Conservation (phyloP, 35 echinoderm and acorn worm genomes). For the Amphiura filiformis region DNA sequence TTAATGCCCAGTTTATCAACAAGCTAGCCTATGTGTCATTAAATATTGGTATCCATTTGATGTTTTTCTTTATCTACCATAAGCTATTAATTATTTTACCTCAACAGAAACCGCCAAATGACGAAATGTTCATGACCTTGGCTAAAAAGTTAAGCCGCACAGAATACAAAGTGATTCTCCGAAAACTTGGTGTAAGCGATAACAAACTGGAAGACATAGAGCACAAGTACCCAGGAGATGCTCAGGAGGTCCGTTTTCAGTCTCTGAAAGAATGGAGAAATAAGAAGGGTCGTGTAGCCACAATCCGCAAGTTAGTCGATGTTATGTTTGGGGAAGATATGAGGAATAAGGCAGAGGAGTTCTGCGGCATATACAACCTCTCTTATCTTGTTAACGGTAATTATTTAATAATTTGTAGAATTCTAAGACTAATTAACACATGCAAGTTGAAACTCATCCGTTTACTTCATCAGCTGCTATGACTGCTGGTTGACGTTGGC, state of each 20-base stretch:
- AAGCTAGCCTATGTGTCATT: too few relatives aligned
- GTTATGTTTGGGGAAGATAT: background rate
- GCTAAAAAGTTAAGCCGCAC: background rate
- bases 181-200: background rate
- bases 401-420: too few relatives aligned
- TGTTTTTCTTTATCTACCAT: too few relatives aligned
- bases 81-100: too few relatives aligned
- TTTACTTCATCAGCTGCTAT: too few relatives aligned
- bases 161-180: background rate
- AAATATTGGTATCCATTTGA: too few relatives aligned
- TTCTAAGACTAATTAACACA: too few relatives aligned
- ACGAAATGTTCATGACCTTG: background rate
- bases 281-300: background rate
- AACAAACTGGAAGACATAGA: background rate
- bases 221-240: background rate
- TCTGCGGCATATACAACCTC: background rate
- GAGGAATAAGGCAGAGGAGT: background rate
- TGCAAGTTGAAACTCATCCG: too few relatives aligned
- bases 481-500: too few relatives aligned
- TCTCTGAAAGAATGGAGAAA: background rate
- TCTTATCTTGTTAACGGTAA: too few relatives aligned
- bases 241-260: background rate
- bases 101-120: background rate
- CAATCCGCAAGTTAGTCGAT: background rate
- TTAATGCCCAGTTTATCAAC: too few relatives aligned